Evolutionary conservation across 2,888 invertebrate species (phyloP).

Genomic region (Cephus spinipes): DNA sequence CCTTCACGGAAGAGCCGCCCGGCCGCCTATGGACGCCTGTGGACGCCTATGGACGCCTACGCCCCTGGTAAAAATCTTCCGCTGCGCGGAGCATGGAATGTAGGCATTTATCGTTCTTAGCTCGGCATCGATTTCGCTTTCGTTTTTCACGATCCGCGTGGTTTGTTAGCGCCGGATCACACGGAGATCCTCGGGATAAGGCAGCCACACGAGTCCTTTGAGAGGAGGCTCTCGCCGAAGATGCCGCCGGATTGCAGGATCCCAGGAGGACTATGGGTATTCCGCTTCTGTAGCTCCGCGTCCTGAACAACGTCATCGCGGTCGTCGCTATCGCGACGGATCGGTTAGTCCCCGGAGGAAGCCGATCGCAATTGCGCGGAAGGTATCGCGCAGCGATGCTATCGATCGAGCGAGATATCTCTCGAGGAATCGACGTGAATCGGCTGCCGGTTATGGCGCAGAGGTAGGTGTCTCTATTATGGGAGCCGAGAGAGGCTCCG

Average conservation of each 20-base stretch:
- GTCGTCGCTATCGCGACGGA: background rate
- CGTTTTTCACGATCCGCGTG: constrained; percentile 24
- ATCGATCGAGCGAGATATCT: background rate
- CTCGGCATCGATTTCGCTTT: constrained; percentile 16
- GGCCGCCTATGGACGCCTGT: constrained; percentile 12
- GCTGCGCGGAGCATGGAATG: background rate
- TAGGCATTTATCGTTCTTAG: background rate
- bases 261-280: background rate
- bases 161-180: constrained; percentile 26
- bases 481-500: background rate
- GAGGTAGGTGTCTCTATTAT: background rate
- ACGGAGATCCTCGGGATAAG: constrained; percentile 31
- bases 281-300: background rate
- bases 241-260: constrained; percentile 13
- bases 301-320: constrained; percentile 23
- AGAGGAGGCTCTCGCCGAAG: constrained; percentile 25
- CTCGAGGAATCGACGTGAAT: background rate
- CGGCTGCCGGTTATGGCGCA: background rate
- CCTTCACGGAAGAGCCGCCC: background rate
- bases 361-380: background rate
- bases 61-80: constrained; percentile 15
- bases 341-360: background rate
- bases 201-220: constrained; percentile 23
- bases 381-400: background rate
- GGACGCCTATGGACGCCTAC: constrained; percentile 15